phyloP scores from a whole-genome alignment of 2,888 invertebrate genomes.

The Eugnorisma glareosa region DNA sequence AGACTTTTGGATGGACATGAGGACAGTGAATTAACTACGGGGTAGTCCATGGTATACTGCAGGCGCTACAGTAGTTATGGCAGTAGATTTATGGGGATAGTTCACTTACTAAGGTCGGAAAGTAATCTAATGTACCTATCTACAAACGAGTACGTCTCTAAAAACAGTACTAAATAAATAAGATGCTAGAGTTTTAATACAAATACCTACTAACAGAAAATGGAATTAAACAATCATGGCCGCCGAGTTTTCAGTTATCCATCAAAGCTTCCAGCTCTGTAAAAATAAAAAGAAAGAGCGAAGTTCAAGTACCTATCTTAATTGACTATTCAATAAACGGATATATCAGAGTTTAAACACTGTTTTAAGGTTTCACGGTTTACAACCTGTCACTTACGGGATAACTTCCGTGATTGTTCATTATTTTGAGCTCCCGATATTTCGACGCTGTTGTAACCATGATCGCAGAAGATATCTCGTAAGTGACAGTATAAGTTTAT shows the following conservation, averaged over 20 bases:
- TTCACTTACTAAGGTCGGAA: no score
- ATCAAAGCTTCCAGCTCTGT: neutral
- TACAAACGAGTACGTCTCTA: neutral
- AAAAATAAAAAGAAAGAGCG: constrained; percentile 14
- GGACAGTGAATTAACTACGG: neutral
- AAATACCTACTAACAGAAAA: neutral
- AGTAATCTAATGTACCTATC: neutral
- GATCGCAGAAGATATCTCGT: no score
- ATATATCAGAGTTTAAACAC: no score
- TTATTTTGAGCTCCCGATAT: no score
- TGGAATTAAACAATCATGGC: neutral
- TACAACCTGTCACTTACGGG: no score
- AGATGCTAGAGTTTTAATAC: neutral
- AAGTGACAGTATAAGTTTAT: no score
- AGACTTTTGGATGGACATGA: neutral
- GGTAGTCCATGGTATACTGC: neutral
- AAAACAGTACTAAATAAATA: neutral
- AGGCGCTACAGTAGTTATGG: neutral
- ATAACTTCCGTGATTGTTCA: no score
- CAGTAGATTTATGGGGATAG: neutral
- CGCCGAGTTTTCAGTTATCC: neutral
- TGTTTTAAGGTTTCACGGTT: no score
- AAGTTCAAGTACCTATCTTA: neutral
- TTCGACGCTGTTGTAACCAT: no score
- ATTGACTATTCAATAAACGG: neutral